Percentiles rank a stretch among this genome's conserved stretches.
These are phyloP conservation scores for Datnioides undecimradiatus DNA, from an alignment of 2,113 vertebrate genomes.

Conservation along the genomic window DNA sequence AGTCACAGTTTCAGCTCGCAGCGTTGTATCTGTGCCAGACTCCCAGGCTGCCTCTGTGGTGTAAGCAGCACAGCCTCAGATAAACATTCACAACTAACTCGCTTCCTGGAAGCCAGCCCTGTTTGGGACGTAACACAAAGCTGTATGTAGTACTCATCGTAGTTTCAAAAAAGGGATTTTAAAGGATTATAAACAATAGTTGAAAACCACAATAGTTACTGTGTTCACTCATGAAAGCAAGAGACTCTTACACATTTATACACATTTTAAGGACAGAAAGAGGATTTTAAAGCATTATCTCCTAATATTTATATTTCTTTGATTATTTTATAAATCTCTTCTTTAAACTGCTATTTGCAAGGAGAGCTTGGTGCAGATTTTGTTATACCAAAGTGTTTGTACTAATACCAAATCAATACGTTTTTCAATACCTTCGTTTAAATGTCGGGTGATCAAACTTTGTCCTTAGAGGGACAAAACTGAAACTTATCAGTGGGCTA, in stretches of 20 bases:
- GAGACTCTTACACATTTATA: neutral
- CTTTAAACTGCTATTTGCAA: too few species aligned
- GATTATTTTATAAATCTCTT: neutral
- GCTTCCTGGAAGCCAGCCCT: slow-evolving; percentile 38
- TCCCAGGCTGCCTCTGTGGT: slow-evolving; percentile 61
- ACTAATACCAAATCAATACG: too few species aligned
- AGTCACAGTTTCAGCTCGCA: slow-evolving; percentile 65
- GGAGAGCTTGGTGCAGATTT: neutral
- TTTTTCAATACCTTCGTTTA: too few species aligned
- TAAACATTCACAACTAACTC: slow-evolving; percentile 55
- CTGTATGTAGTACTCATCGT: slow-evolving; percentile 14
- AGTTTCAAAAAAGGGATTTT: slow-evolving; percentile 22
- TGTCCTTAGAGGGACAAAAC: too few species aligned
- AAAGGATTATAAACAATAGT: slow-evolving; percentile 29
- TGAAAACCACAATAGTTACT: slow-evolving; percentile 6
- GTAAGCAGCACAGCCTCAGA: slow-evolving; percentile 48
- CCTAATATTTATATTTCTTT: neutral
- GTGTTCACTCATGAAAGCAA: neutral
- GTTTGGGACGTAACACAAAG: slow-evolving; percentile 37
- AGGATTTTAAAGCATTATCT: neutral
- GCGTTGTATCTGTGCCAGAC: slow-evolving; percentile 63
- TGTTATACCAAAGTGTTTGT: too few species aligned
- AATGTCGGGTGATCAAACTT: too few species aligned
- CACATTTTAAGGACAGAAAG: neutral
- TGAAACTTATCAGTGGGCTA: too few species aligned